Evolutionary conservation across 2,797 vertebrate genomes (phyloP), one percentile per base, ranked within the genome.

Genomic region (Hydrolagus colliei): DNA sequence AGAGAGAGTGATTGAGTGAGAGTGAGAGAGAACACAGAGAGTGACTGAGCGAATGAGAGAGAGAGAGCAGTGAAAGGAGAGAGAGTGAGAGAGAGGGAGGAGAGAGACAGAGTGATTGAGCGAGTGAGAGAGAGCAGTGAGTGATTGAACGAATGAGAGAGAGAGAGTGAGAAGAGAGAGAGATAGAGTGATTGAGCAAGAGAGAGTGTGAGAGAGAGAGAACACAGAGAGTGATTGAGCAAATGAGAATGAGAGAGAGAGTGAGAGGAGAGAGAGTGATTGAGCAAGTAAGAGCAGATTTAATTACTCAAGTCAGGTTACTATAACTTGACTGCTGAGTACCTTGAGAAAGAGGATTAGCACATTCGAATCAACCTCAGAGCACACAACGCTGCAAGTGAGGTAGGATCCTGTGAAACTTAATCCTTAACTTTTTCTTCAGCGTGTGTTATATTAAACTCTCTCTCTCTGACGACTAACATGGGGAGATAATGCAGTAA

Each of bases 291-390:
- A 52, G 41, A 52, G 41, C 41, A 52, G 22, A 8, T 67, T 71
- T 84, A 84, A 84, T 71, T 71, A 63, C 65, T 65, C 11, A 27
- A 71, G 16, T 84, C 65, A 5, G 65, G 79, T 84, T 84, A 71
- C 79, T 67, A 67, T 84, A 63, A 71, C 65, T 84, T 71, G 79
- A 84, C 79, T 84, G 27, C 79, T 84, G 79, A 84, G n/a, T 84
- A 68, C 63, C 72, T 14, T 41, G 35, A 73, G 41, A 73, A 59
- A 76, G 22, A 65, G 52, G 86, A 86, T 86, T 86, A 86, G 41
- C 85, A 82, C 77, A 9, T 71, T 59, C 32, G 76, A 18, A 1
- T 71, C 72, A 59, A 59, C 9, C 61, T 35, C 27, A 86, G 85
- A 86, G 77, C 85, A 84, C 87, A 87, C 78, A 86, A 61, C 22